phyloP scores from a whole-genome alignment of 2,797 vertebrate genomes.

The Hozukius guyotensis region DNA sequence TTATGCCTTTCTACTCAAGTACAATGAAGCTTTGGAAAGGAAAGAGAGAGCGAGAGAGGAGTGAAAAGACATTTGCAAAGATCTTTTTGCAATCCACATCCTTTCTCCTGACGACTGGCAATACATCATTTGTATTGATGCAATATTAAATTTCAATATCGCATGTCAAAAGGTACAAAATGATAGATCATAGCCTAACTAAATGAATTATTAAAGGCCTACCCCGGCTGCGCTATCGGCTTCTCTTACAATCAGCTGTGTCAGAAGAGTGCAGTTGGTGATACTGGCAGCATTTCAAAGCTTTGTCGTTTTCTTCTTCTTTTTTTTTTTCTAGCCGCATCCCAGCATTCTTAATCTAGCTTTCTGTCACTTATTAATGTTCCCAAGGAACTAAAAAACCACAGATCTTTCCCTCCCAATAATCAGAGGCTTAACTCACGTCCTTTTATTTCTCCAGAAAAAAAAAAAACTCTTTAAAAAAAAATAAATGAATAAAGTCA shows the following conservation, averaged over 20 bases:
- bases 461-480: conserved; percentile 28
- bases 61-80: conserved; percentile 72
- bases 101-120: conserved; percentile 78
- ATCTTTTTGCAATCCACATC: conserved; percentile 81
- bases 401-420: conserved; percentile 78
- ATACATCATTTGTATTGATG: conserved; percentile 89
- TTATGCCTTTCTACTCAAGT: conserved; percentile 73
- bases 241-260: conserved; percentile 85
- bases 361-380: conserved; percentile 82
- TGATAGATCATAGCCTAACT: conserved; percentile 89
- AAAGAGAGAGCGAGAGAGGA: conserved; percentile 44
- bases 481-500: conserved; percentile 55
- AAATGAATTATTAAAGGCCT: conserved; percentile 89
- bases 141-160: conserved; percentile 91
- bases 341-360: conserved; percentile 77
- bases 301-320: conserved; percentile 69
- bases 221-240: conserved; percentile 80
- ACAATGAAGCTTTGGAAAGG: conserved; percentile 77
- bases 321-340: conserved; percentile 69
- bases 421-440: conserved; percentile 72
- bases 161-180: conserved; percentile 90
- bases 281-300: conserved; percentile 85
- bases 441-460: conserved; percentile 56
- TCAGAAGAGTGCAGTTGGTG: conserved; percentile 83
- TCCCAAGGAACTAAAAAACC: conserved; percentile 71